Conservation (phyloP, 2,113 vertebrate genomes). For the Murina feae region DNA sequence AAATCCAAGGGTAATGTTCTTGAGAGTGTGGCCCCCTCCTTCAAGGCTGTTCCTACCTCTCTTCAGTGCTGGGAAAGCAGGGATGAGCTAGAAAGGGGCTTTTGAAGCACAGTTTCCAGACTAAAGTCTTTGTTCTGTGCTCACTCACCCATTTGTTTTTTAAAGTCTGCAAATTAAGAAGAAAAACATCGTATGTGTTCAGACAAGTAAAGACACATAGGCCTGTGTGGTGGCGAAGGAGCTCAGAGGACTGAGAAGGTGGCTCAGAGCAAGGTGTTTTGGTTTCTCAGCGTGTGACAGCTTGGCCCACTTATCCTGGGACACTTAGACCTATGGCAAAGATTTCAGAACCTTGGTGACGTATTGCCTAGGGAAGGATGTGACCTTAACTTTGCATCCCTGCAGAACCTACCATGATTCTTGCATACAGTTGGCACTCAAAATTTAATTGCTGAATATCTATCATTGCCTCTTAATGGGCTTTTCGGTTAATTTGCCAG, state of each 20-base stretch:
- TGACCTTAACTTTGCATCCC: neutral
- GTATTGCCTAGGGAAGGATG: neutral
- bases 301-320: neutral
- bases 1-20: neutral
- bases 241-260: neutral
- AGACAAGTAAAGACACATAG: neutral
- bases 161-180: neutral
- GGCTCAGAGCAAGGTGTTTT: neutral
- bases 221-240: neutral
- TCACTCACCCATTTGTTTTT: neutral
- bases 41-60: neutral
- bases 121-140: neutral
- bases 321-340: neutral
- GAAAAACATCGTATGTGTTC: neutral
- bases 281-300: neutral
- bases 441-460: neutral
- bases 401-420: neutral
- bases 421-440: neutral
- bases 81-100: neutral
- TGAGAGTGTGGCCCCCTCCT: neutral
- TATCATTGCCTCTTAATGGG: neutral
- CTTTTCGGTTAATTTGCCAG: neutral
- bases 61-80: neutral
- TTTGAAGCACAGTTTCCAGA: neutral
- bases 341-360: neutral